These are phyloP conservation scores for Teleiodes luculella DNA, from an alignment of 2,888 invertebrate genomes.

Conservation along the genomic window DNA sequence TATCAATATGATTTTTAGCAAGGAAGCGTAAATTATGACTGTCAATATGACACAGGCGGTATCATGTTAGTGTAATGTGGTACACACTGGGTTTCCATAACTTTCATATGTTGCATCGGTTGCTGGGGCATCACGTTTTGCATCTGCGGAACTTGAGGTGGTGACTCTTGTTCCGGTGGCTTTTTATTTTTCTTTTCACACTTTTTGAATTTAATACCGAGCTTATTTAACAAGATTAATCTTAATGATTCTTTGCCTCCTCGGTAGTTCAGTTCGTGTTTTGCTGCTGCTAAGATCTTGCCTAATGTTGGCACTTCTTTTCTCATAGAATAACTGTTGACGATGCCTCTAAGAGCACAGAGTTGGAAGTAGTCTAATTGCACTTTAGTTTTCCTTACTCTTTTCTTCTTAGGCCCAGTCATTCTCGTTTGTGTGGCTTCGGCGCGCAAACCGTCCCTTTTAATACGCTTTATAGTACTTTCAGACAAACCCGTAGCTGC, in stretches of 20 bases:
- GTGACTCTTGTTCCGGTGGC: conserved; percentile 48
- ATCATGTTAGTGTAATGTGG: conserved; percentile 54
- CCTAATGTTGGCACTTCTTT: conserved; percentile 70
- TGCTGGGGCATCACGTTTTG: conserved; percentile 37
- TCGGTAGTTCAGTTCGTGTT: conserved; percentile 62
- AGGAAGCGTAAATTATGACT: conserved; percentile 5
- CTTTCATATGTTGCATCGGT: conserved; percentile 42
- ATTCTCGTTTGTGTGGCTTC: conserved; percentile 70
- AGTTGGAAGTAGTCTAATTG: conserved; percentile 68
- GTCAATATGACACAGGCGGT: conserved; percentile 61
- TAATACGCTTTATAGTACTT: conserved; percentile 68
- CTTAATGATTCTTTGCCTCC: conserved; percentile 68
- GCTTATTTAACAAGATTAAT: conserved; percentile 65
- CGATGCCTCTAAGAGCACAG: conserved; percentile 63
- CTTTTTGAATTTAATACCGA: conserved; percentile 72
- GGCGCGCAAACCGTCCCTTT: conserved; percentile 62
- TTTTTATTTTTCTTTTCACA: conserved; percentile 71
- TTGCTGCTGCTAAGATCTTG: conserved; percentile 64
- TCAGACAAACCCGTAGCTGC: conserved; percentile 68
- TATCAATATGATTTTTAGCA: neutral
- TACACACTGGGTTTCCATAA: conserved; percentile 60
- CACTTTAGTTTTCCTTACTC: conserved; percentile 66
- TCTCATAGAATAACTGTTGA: conserved; percentile 60
- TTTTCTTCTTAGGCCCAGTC: conserved; percentile 66
- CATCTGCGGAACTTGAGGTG: conserved; percentile 32